These are phyloP conservation scores for Marmota monax DNA, from an alignment of 2,113 vertebrate species.

Conservation along the genomic window DNA sequence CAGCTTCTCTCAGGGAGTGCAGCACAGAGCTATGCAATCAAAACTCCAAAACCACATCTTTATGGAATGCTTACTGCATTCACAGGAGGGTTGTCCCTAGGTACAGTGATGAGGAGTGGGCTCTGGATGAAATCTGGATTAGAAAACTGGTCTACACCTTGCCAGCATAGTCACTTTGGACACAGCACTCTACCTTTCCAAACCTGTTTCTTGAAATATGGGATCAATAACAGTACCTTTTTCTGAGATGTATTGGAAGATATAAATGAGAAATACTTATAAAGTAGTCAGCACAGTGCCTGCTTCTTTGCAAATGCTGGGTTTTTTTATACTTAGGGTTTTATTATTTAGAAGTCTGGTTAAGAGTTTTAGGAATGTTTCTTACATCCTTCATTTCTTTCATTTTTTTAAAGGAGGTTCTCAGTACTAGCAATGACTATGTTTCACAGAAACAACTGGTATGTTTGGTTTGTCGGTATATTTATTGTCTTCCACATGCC, in stretches of 20 bases:
- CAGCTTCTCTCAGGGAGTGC: background rate
- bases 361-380: background rate
- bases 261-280: constrained; percentile 11
- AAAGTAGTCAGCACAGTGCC: background rate
- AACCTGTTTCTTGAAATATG: background rate
- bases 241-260: background rate
- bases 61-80: background rate
- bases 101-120: background rate
- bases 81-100: background rate
- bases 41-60: background rate
- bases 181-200: background rate
- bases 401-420: background rate
- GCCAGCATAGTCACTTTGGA: background rate
- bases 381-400: background rate
- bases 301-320: background rate
- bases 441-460: background rate
- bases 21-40: background rate
- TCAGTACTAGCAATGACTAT: background rate
- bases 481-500: background rate
- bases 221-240: background rate
- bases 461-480: background rate
- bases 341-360: background rate
- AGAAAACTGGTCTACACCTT: background rate
- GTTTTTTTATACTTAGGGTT: background rate
- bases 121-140: background rate